Conservation (phyloP, 2,797 vertebrate genomes). For the Gymnodraco acuticeps region DNA sequence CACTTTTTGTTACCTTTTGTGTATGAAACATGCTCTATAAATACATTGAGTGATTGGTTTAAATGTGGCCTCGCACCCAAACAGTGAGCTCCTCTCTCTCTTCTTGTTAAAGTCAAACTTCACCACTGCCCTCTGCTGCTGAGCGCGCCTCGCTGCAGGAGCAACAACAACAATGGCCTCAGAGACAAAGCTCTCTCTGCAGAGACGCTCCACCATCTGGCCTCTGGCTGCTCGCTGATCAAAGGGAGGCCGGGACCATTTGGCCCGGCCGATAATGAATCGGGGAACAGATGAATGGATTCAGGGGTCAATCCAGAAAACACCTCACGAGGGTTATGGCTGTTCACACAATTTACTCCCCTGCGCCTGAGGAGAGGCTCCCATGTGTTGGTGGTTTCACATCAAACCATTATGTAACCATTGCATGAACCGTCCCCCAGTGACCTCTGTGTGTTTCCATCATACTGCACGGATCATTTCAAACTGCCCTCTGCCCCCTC, state of each 20-base stretch:
- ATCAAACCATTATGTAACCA: slow-evolving; percentile 54
- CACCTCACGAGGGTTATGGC: slow-evolving; percentile 53
- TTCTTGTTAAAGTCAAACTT: slow-evolving; percentile 61
- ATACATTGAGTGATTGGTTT: too few species aligned
- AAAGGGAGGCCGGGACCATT: slow-evolving; percentile 62
- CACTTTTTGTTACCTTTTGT: too few species aligned
- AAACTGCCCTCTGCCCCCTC: slow-evolving; percentile 13
- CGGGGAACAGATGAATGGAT: slow-evolving; percentile 65
- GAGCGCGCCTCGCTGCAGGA: slow-evolving; percentile 47
- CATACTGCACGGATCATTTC: slow-evolving; percentile 35
- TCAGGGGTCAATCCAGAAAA: slow-evolving; percentile 64
- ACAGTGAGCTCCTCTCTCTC: neutral
- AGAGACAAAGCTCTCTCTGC: slow-evolving; percentile 63
- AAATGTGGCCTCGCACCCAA: neutral
- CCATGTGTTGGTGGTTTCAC: slow-evolving; percentile 29
- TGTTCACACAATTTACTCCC: slow-evolving; percentile 41
- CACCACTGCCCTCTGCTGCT: slow-evolving; percentile 84
- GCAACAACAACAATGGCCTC: slow-evolving; percentile 39
- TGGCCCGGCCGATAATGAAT: slow-evolving; percentile 69
- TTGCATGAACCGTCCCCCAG: slow-evolving; percentile 10
- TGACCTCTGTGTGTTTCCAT: slow-evolving; percentile 47
- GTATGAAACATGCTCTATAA: too few species aligned
- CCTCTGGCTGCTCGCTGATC: slow-evolving; percentile 59
- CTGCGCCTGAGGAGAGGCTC: slow-evolving; percentile 30
- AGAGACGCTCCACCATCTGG: slow-evolving; percentile 68